Conservation (phyloP, 2,113 vertebrate species). For the Brachyistius frenatus region DNA sequence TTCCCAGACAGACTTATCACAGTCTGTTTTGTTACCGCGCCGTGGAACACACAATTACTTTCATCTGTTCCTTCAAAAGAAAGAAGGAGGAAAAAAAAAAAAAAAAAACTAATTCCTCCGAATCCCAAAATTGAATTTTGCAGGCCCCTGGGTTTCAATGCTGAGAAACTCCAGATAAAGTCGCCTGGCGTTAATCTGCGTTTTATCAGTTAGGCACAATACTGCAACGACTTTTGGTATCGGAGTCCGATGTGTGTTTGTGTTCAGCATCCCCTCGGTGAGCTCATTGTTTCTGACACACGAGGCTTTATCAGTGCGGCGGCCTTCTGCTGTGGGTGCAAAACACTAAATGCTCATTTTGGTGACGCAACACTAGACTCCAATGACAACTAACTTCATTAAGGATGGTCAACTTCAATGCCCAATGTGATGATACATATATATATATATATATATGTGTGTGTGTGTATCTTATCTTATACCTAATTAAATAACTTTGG, state of each 20-base stretch:
- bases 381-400: too few species aligned
- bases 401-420: too few species aligned
- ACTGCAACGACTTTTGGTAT: neutral
- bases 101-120: constrained; percentile 13
- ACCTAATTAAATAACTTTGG: too few species aligned
- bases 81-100: neutral
- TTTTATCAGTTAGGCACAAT: constrained; percentile 38
- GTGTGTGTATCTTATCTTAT: too few species aligned
- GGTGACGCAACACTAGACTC: constrained; percentile 2
- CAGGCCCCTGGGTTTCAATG: constrained; percentile 9
- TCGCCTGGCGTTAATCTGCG: constrained; percentile 3
- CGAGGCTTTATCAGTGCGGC: constrained; percentile 25
- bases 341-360: neutral
- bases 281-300: constrained; percentile 38
- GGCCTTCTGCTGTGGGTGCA: neutral
- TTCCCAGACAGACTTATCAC: constrained; percentile 84
- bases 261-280: constrained; percentile 25
- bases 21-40: constrained; percentile 65
- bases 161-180: constrained; percentile 53
- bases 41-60: constrained; percentile 47
- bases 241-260: neutral
- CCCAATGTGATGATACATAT: too few species aligned
- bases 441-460: too few species aligned
- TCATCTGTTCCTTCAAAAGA: constrained; percentile 39
- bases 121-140: constrained; percentile 47